Percentiles rank a stretch among this genome's conserved stretches.
phyloP scores from a whole-genome alignment of 2,797 vertebrate genomes.

The Alcedo quadribrachys region DNA sequence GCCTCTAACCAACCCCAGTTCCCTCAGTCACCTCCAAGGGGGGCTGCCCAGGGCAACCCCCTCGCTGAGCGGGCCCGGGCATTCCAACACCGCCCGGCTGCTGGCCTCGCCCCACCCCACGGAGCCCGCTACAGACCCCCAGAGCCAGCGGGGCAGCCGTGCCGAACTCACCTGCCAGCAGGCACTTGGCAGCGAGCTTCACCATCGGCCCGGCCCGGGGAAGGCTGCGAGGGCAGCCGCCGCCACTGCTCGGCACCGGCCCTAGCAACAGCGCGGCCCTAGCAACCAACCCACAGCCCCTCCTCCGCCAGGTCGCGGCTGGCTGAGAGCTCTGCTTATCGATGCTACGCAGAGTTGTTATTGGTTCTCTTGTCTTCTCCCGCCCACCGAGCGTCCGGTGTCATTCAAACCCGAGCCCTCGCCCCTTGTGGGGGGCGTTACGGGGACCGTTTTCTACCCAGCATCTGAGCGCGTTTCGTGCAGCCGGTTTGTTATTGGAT shows the following conservation, averaged over 20 bases:
- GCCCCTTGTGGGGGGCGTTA: accelerated
- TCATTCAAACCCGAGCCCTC: neutral
- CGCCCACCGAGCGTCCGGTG: accelerated
- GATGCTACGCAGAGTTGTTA: accelerated
- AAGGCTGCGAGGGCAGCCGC: accelerated
- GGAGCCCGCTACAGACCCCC: neutral
- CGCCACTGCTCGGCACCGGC: neutral
- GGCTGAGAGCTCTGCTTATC: neutral
- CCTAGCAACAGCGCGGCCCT: slow-evolving; percentile 34
- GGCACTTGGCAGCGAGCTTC: slow-evolving; percentile 81
- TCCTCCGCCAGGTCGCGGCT: neutral
- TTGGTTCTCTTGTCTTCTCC: neutral
- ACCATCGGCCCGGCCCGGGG: slow-evolving; percentile 62
- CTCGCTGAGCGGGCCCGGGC: neutral
- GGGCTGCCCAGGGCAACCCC: neutral
- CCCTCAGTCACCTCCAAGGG: neutral
- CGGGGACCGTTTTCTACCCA: accelerated
- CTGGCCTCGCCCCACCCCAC: neutral
- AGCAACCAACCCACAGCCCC: slow-evolving; percentile 2
- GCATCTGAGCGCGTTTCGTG: neutral
- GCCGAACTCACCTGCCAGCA: slow-evolving; percentile 80
- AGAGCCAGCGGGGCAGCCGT: neutral
- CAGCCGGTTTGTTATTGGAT: neutral
- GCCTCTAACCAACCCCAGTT: neutral
- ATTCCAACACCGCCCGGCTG: neutral